Conservation (phyloP, 2,797 vertebrate species). For the Amblyraja radiata region DNA sequence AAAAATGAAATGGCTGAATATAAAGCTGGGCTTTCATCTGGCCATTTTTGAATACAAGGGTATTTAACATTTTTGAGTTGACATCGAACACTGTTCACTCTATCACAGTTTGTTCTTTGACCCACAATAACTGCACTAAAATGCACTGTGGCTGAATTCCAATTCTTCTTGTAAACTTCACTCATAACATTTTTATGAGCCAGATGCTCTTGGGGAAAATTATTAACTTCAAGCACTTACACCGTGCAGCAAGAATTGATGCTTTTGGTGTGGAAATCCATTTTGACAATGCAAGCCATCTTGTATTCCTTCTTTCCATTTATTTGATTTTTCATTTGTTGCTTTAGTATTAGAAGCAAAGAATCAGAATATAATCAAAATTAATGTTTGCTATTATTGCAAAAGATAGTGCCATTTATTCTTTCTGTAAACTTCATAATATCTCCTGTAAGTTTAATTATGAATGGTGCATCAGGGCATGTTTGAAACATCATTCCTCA, state of each 20-base stretch:
- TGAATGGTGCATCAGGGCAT: neutral
- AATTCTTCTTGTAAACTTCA: neutral
- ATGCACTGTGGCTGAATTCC: neutral
- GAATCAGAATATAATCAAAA: neutral
- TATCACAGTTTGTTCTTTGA: neutral
- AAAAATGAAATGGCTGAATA: neutral
- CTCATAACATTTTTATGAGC: neutral
- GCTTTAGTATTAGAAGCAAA: neutral
- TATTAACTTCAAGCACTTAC: conserved; percentile 2
- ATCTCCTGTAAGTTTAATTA: neutral
- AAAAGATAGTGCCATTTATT: neutral
- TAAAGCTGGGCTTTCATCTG: neutral
- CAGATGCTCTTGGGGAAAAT: conserved; percentile 15
- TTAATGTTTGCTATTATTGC: neutral
- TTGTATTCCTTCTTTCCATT: neutral
- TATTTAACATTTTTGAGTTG: neutral
- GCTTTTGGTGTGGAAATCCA: conserved; percentile 15
- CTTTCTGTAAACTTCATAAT: neutral
- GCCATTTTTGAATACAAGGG: neutral
- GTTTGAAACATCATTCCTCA: neutral
- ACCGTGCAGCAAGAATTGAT: neutral
- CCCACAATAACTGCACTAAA: neutral
- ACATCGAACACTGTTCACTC: neutral
- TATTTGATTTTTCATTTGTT: neutral
- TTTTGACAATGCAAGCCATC: neutral